Conservation (phyloP, 2,797 vertebrate species). For the Sciurus vulgaris region DNA sequence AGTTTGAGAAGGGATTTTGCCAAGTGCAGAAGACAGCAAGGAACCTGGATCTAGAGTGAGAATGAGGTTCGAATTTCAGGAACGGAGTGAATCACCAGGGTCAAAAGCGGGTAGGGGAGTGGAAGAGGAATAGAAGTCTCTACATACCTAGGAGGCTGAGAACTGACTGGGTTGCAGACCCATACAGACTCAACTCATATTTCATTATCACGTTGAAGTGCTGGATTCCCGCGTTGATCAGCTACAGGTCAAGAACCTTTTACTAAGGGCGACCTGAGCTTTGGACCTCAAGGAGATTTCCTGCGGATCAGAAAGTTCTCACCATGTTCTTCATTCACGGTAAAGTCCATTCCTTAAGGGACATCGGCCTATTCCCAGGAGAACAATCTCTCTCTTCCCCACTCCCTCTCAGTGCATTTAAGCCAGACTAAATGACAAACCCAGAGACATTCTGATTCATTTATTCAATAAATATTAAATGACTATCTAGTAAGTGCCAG, state of each 20-base stretch:
- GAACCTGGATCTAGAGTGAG: not conserved
- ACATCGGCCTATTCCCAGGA: not conserved
- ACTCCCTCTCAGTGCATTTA: not conserved
- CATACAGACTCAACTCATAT: not conserved
- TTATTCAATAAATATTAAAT: not conserved
- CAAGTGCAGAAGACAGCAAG: not conserved
- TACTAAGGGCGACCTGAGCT: no score
- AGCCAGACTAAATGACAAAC: not conserved
- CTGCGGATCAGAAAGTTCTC: no score
- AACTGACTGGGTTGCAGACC: not conserved
- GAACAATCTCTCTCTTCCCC: not conserved
- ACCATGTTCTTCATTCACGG: not conserved
- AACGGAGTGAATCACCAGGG: not conserved
- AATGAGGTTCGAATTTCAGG: not conserved
- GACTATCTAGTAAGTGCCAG: not conserved
- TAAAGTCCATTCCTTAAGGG: not conserved
- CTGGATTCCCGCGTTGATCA: not conserved
- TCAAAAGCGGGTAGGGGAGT: not conserved
- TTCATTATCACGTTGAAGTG: not conserved
- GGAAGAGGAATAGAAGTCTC: not conserved
- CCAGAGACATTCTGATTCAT: conserved; percentile 25
- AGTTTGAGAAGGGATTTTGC: not conserved
- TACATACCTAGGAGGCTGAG: not conserved
- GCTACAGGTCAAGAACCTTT: not conserved
- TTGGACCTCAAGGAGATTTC: no score